phyloP scores from a whole-genome alignment of 1,140 invertebrate species.

The Conus betulinus region DNA sequence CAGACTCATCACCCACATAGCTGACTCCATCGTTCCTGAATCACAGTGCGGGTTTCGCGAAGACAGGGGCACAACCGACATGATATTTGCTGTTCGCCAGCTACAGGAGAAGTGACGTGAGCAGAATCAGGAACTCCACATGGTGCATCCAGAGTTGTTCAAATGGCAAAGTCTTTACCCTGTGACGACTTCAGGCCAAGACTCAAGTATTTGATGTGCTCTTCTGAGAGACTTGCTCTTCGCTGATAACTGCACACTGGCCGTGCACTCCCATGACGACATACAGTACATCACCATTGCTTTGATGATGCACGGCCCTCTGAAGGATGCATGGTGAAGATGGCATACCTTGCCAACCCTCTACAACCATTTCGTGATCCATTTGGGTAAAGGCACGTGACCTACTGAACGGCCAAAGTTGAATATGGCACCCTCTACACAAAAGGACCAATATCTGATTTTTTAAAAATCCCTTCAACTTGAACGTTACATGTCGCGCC shows the following conservation, averaged over 20 bases:
- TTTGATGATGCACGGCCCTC: not conserved
- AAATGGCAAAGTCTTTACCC: not conserved
- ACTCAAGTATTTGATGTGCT: no score
- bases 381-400: no score
- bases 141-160: not conserved
- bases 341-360: no score
- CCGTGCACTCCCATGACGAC: constrained; percentile 38
- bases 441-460: no score
- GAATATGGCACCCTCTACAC: no score
- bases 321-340: no score
- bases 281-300: constrained; percentile 47
- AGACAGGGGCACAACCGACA: constrained; percentile 14
- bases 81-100: constrained; percentile 28
- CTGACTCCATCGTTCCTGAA: constrained; percentile 6
- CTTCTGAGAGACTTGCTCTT: not conserved
- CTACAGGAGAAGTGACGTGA: constrained; percentile 29
- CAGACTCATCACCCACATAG: not conserved
- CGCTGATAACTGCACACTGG: constrained; percentile 47
- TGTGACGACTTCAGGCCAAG: not conserved
- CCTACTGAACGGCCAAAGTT: no score
- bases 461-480: no score
- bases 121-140: not conserved
- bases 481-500: no score
- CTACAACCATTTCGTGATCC: no score
- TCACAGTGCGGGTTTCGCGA: constrained; percentile 33